phyloP scores from a whole-genome alignment of 2,113 vertebrate genomes.

The Holacanthus passer region DNA sequence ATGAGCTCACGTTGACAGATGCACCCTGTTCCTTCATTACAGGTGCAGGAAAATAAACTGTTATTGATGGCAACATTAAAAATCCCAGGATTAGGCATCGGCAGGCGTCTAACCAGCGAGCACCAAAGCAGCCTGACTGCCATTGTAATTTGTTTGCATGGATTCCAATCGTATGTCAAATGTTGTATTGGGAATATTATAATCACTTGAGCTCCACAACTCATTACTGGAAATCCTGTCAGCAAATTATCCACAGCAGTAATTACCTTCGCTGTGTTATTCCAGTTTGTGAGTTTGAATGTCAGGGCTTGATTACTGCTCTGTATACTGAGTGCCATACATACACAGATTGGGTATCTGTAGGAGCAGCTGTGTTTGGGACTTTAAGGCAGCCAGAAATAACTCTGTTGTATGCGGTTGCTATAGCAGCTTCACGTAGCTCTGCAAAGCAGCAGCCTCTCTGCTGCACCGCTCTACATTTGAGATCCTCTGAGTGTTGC shows the following conservation, averaged over 20 bases:
- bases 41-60: slow-evolving; percentile 44
- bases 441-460: slow-evolving; percentile 40
- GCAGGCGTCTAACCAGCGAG: not conserved
- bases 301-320: slow-evolving; percentile 55
- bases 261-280: slow-evolving; percentile 58
- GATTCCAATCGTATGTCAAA: slow-evolving; percentile 46
- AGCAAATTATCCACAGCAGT: slow-evolving; percentile 64
- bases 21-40: slow-evolving; percentile 52
- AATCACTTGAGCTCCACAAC: slow-evolving; percentile 51
- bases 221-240: slow-evolving; percentile 66
- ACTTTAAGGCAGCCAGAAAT: slow-evolving; percentile 71
- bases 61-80: slow-evolving; percentile 22
- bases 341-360: slow-evolving; percentile 50
- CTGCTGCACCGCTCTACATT: slow-evolving; percentile 27
- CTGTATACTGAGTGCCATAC: slow-evolving; percentile 25
- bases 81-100: not conserved
- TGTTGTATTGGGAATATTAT: slow-evolving; percentile 57
- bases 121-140: slow-evolving; percentile 23
- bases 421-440: slow-evolving; percentile 70
- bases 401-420: slow-evolving; percentile 71
- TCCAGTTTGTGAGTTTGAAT: slow-evolving; percentile 53
- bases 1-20: slow-evolving; percentile 47
- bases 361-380: slow-evolving; percentile 76
- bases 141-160: slow-evolving; percentile 48
- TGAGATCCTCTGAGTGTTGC: slow-evolving; percentile 28